These are phyloP conservation scores for Camarhynchus parvulus DNA, from an alignment of 2,113 vertebrate species.

Conservation along the genomic window DNA sequence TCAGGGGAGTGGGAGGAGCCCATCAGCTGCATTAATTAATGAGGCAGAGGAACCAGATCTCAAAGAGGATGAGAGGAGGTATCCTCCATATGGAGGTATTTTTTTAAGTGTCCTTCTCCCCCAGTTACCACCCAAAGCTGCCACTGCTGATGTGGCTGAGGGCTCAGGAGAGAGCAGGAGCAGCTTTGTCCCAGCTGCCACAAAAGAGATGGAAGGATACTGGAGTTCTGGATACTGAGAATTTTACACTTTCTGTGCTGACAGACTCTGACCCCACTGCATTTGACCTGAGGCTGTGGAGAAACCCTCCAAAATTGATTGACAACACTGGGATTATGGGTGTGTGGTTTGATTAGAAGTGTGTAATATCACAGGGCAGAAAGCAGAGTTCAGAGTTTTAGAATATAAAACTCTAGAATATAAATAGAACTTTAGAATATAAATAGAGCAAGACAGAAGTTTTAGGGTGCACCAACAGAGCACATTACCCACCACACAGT, in stretches of 20 bases:
- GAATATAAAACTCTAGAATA: neutral
- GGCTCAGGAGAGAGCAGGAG: neutral
- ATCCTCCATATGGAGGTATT: neutral
- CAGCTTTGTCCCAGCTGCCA: neutral
- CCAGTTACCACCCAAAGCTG: neutral
- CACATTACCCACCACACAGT: neutral
- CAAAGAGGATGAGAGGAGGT: neutral
- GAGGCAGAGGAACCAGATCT: conserved; percentile 1
- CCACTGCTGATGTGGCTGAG: neutral
- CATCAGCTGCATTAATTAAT: conserved; percentile 24
- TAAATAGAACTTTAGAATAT: neutral
- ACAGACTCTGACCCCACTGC: neutral
- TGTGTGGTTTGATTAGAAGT: neutral
- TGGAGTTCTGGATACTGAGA: neutral
- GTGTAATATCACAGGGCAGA: neutral
- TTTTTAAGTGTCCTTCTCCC: neutral
- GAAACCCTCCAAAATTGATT: neutral
- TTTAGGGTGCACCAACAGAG: neutral
- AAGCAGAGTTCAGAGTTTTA: neutral
- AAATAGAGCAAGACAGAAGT: neutral
- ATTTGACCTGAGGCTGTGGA: neutral
- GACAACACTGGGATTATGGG: neutral
- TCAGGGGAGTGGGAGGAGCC: neutral
- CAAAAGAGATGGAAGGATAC: neutral
- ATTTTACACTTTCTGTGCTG: neutral